Percentiles rank a stretch among this genome's conserved stretches.
phyloP scores from a whole-genome alignment of 2,113 vertebrate genomes.

The Anas platyrhynchos region DNA sequence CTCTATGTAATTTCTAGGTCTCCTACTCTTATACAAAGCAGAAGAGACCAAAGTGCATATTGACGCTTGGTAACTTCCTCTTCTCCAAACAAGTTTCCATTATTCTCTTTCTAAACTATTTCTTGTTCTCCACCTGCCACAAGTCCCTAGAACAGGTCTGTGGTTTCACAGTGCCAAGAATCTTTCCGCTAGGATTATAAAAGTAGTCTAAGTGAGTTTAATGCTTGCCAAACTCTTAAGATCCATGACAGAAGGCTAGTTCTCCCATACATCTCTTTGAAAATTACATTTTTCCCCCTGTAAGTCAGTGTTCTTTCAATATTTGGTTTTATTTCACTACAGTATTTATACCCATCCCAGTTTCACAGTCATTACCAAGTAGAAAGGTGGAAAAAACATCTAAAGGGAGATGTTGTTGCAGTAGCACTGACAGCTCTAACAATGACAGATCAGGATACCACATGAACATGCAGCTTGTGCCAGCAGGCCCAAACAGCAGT shows the following conservation, averaged over 20 bases:
- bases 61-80: not conserved
- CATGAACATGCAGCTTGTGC: not conserved
- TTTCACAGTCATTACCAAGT: not conserved
- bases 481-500: not conserved
- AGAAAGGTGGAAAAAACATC: not conserved
- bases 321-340: not conserved
- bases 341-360: not conserved
- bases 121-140: not conserved
- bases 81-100: not conserved
- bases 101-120: not conserved
- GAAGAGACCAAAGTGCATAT: not conserved
- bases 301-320: not conserved
- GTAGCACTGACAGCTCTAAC: not conserved
- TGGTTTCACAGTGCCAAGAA: not conserved
- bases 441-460: not conserved
- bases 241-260: not conserved
- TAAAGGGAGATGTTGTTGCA: not conserved
- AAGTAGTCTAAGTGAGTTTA: not conserved
- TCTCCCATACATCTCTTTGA: not conserved
- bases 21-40: not conserved
- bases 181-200: not conserved
- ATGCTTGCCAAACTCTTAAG: not conserved
- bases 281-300: not conserved
- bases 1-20: not conserved
- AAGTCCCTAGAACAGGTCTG: not conserved